Evolutionary conservation across 2,113 vertebrate species (phyloP), one percentile per base, ranked within the genome.

Genomic region (Mohoua ochrocephala): DNA sequence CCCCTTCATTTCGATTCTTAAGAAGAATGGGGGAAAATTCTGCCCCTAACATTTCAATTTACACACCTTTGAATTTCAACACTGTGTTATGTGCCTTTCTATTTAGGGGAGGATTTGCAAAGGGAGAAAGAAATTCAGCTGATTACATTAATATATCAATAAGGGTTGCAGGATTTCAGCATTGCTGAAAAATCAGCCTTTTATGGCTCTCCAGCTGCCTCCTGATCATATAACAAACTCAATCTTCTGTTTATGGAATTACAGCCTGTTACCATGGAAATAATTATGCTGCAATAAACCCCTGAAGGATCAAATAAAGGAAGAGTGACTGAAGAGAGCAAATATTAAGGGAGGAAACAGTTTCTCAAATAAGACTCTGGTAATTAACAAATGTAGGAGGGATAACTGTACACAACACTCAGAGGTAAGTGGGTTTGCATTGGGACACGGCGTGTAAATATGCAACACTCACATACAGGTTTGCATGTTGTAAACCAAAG

Each of bases 191-290:
- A 93, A 92, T 81, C 91, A 91, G 73, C 82, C 80, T 84, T 88
- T 94, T 79, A 75, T 68, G 54, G 64, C 47, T 94, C 85, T 94
- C 84, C 92, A 95, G 96, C 85, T 95, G 88, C 90, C 92, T 95
- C 86, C 85, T 94, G 85, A 96, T 96, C 90, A 89, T 92, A 39
- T 73, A 96, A 94, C 80, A 74, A 95, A 95, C 83, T 75, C 96
- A 68, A 61, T 95, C 92, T 95, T 96, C 77, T 93, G 86, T 94
- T 96, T 97, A 96, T 89, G 80, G 88, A 96, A 96, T 95, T 95
- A 96, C 73, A 89, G 80, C 79, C 76, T 84, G 96, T 95, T 96
- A 78, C 96, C 93, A 95, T 96, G 96, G 96, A 96, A 97, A 97
- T 96, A 96, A 96, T 96, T 96, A 95, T 53, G 56, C 90, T 92